A percentile compares a stretch with the other conserved stretches of the same genome.
phyloP scores from a whole-genome alignment of 92 coral and sea anemone genomes.

The Palythoa grandis region DNA sequence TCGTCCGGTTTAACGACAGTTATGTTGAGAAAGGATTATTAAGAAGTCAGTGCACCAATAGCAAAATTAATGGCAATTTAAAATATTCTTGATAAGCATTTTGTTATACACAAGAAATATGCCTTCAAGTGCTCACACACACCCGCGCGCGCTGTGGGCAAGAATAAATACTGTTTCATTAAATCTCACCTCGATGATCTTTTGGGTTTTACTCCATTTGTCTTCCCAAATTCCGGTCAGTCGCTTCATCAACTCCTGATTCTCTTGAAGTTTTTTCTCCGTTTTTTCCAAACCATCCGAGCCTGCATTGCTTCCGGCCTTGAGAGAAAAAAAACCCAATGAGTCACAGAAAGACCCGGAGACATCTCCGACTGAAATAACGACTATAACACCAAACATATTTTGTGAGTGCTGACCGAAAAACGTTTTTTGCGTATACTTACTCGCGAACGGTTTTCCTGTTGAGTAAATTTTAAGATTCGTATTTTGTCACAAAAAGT shows the following conservation, averaged over 20 bases:
- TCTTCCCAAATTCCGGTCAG: slow-evolving; percentile 99
- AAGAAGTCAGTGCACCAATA: neutral
- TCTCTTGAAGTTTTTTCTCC: slow-evolving; percentile 92
- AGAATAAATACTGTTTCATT: neutral
- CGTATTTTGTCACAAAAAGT: slow-evolving; percentile 17
- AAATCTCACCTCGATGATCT: slow-evolving; percentile 85
- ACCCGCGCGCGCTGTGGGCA: neutral
- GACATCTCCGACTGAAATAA: neutral
- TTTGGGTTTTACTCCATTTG: slow-evolving; percentile 96
- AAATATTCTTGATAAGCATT: neutral
- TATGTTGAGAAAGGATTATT: neutral
- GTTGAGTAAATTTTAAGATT: neutral
- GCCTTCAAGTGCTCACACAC: slow-evolving; percentile 10
- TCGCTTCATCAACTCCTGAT: slow-evolving; percentile 90
- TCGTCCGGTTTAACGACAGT: neutral
- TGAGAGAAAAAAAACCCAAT: neutral
- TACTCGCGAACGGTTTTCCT: slow-evolving; percentile 12
- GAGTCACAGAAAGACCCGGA: neutral
- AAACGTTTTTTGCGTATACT: neutral
- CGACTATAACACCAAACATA: too few relatives aligned
- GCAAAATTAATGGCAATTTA: neutral
- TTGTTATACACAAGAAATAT: slow-evolving; percentile 22
- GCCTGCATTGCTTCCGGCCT: slow-evolving; percentile 50
- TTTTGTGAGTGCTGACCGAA: too few relatives aligned
- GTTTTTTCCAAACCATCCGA: slow-evolving; percentile 66